A percentile compares a stretch with the other conserved stretches of the same genome.
phyloP scores from a whole-genome alignment of 2,888 invertebrate genomes.

The Molanna angustata region DNA sequence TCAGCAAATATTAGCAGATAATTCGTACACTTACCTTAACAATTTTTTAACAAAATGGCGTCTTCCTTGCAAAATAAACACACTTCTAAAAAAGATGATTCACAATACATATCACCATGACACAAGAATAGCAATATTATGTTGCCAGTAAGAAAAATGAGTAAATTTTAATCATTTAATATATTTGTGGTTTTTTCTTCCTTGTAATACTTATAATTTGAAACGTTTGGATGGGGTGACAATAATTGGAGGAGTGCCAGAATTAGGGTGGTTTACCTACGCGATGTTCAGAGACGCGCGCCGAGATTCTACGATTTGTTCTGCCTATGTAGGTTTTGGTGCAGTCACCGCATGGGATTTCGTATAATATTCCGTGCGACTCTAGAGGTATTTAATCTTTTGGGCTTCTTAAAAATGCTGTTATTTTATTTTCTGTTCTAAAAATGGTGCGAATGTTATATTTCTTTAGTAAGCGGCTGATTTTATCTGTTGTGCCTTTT shows the following conservation, averaged over 20 bases:
- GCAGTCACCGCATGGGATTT: too few species aligned
- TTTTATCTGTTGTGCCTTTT: too few species aligned
- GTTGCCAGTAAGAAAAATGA: background rate
- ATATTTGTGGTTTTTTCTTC: background rate
- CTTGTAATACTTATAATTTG: conserved; percentile 2
- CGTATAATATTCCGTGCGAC: too few species aligned
- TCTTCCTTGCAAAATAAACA: background rate
- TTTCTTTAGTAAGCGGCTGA: too few species aligned
- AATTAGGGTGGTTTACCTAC: conserved; percentile 1
- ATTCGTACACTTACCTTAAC: conserved; percentile 1
- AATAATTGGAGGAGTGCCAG: conserved; percentile 5
- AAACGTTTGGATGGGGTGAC: background rate
- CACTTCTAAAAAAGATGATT: background rate
- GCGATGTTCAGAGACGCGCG: too few species aligned
- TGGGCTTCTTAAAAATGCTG: too few species aligned
- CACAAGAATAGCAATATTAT: background rate
- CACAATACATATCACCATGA: background rate
- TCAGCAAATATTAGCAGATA: background rate
- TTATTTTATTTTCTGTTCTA: too few species aligned
- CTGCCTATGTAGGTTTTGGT: too few species aligned
- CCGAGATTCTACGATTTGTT: too few species aligned
- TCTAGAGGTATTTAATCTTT: too few species aligned
- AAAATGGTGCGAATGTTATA: too few species aligned
- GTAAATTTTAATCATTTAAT: background rate
- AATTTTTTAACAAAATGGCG: conserved; percentile 6